phyloP scores from a whole-genome alignment of 1,140 invertebrate species.

The Nomia melanderi region DNA sequence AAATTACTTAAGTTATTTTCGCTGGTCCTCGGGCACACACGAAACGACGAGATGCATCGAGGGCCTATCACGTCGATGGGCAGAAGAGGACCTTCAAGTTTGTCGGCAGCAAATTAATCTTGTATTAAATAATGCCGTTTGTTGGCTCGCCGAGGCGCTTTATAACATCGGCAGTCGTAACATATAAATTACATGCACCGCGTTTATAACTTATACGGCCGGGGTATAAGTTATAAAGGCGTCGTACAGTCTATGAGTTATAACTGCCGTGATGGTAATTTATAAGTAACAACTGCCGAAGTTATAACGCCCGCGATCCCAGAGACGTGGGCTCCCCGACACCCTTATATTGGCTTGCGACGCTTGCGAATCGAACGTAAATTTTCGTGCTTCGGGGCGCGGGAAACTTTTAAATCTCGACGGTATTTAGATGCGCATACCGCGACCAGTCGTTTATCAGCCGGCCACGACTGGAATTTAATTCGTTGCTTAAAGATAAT shows the following conservation, averaged over 20 bases:
- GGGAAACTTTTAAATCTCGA: background rate
- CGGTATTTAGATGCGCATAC: slow-evolving; percentile 18
- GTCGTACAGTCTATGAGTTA: slow-evolving; percentile 47
- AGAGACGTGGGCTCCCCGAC: background rate
- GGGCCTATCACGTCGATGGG: background rate
- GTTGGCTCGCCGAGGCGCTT: background rate
- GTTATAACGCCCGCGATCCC: slow-evolving; percentile 37
- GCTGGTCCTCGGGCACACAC: no score
- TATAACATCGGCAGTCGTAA: slow-evolving; percentile 35
- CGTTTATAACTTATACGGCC: slow-evolving; percentile 43
- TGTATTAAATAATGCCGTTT: slow-evolving; percentile 32
- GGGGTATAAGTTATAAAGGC: slow-evolving; percentile 46
- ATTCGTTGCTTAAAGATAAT: background rate
- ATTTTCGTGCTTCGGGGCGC: background rate
- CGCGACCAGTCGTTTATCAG: background rate
- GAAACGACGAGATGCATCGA: background rate
- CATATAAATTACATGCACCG: slow-evolving; percentile 42
- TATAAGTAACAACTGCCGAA: slow-evolving; percentile 57
- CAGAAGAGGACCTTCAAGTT: background rate
- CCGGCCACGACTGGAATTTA: background rate
- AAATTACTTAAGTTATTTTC: no score
- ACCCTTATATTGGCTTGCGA: slow-evolving; percentile 15
- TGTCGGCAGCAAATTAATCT: slow-evolving; percentile 12
- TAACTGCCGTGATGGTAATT: slow-evolving; percentile 51
- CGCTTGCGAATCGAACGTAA: slow-evolving; percentile 44